phyloP scores from a whole-genome alignment of 1,140 invertebrate genomes.

The Hylyphantes graminicola region DNA sequence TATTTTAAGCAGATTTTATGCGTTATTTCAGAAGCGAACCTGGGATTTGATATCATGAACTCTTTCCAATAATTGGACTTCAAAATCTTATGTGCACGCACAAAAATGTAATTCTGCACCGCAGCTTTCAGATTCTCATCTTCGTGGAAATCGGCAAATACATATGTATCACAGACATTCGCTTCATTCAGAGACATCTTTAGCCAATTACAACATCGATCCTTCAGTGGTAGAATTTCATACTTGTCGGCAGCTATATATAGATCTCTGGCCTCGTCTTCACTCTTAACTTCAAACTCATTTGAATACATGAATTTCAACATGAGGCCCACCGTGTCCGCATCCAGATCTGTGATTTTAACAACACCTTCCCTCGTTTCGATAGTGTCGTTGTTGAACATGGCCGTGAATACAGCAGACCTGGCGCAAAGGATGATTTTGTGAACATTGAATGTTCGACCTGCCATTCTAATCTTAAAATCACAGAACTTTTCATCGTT shows the following conservation, averaged over 20 bases:
- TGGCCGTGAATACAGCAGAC: constrained; percentile 67
- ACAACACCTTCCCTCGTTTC: not conserved
- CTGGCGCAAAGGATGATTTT: constrained; percentile 65
- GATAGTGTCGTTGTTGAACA: constrained; percentile 64
- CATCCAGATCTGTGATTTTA: not conserved
- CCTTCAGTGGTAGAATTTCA: not conserved
- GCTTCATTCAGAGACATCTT: not conserved
- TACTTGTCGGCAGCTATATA: constrained; percentile 5
- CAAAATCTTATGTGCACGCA: not conserved
- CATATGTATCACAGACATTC: not conserved
- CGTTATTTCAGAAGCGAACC: constrained; percentile 3
- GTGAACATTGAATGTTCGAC: constrained; percentile 64
- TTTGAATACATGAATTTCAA: not conserved
- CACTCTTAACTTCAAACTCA: not conserved
- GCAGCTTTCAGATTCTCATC: not conserved
- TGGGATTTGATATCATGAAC: not conserved
- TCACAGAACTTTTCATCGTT: constrained; percentile 55
- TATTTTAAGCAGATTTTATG: not conserved
- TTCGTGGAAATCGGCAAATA: not conserved
- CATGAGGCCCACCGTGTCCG: not conserved
- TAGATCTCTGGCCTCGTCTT: not conserved
- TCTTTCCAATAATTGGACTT: not conserved
- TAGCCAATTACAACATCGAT: not conserved
- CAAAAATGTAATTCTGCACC: not conserved
- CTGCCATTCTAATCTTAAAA: constrained; percentile 64